phyloP scores from a whole-genome alignment of 2,113 vertebrate genomes.

The Phocoena phocoena region DNA sequence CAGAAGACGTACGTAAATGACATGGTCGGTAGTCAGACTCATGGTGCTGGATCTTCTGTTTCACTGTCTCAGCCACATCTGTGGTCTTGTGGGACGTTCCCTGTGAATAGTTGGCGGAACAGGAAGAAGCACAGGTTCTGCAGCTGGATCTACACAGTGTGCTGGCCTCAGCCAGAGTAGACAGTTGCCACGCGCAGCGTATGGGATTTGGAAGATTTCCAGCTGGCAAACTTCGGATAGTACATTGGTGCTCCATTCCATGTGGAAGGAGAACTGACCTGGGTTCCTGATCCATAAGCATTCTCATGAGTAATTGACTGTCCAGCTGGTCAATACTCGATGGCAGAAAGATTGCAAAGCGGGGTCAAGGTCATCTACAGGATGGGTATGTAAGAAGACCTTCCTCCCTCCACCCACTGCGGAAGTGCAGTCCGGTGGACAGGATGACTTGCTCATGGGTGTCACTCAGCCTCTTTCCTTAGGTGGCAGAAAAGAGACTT shows the following conservation, averaged over 20 bases:
- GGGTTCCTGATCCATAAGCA: not conserved
- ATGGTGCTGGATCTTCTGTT: not conserved
- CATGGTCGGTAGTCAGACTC: not conserved
- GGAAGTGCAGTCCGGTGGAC: not conserved
- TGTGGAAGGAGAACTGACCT: not conserved
- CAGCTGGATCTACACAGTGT: not conserved
- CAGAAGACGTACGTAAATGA: too few species aligned
- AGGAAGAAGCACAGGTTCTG: not conserved
- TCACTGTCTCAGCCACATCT: not conserved
- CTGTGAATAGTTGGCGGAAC: not conserved
- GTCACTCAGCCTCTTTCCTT: not conserved
- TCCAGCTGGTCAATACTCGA: not conserved
- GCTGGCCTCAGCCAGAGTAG: not conserved
- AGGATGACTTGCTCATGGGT: not conserved
- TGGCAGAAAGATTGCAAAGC: not conserved
- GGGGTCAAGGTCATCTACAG: not conserved
- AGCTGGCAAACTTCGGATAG: not conserved
- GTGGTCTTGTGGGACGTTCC: not conserved
- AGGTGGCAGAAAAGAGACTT: not conserved
- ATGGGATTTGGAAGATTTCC: not conserved
- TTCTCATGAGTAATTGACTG: not conserved
- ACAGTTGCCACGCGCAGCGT: not conserved
- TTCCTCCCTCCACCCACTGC: not conserved
- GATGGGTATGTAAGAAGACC: not conserved
- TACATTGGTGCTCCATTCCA: not conserved